Conservation (phyloP, 2,888 invertebrate species). For the Sphaeridia pumilis region DNA sequence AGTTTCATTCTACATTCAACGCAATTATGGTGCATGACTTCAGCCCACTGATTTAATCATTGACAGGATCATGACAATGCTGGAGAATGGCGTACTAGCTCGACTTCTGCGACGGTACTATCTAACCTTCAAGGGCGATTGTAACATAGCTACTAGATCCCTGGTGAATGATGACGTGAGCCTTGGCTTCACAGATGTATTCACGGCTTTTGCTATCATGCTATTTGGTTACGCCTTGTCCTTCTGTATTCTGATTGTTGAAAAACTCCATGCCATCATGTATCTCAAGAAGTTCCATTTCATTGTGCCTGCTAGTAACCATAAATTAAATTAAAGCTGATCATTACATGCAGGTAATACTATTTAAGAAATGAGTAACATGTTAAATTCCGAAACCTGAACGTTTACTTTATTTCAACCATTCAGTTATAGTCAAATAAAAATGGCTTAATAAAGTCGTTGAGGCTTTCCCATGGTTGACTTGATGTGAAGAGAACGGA, state of each 20-base stretch:
- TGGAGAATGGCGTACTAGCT: constrained; percentile 4
- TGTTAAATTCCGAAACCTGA: too few species aligned
- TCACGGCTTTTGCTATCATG: constrained; percentile 8
- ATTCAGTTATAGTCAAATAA: too few species aligned
- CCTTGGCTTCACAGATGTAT: constrained; percentile 3
- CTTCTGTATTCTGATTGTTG: constrained; percentile 3
- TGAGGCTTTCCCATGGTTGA: constrained; percentile 98
- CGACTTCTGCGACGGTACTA: not conserved
- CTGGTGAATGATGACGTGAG: constrained; percentile 1
- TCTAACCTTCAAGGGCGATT: not conserved
- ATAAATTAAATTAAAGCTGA: too few species aligned
- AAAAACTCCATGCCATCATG: not conserved
- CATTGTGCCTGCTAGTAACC: too few species aligned
- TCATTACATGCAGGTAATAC: too few species aligned
- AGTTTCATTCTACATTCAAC: not conserved
- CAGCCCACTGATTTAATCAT: too few species aligned
- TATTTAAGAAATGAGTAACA: too few species aligned
- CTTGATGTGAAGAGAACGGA: constrained; percentile 94
- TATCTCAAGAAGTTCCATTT: too few species aligned
- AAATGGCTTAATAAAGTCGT: constrained; percentile 94
- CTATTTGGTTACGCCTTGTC: constrained; percentile 5
- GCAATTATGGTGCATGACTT: not conserved
- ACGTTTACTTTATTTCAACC: too few species aligned
- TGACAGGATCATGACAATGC: constrained; percentile 2
- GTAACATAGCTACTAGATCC: too few species aligned